These are phyloP conservation scores for Drosophila arizonae DNA, from an alignment of 1,140 invertebrate species.

Conservation along the genomic window DNA sequence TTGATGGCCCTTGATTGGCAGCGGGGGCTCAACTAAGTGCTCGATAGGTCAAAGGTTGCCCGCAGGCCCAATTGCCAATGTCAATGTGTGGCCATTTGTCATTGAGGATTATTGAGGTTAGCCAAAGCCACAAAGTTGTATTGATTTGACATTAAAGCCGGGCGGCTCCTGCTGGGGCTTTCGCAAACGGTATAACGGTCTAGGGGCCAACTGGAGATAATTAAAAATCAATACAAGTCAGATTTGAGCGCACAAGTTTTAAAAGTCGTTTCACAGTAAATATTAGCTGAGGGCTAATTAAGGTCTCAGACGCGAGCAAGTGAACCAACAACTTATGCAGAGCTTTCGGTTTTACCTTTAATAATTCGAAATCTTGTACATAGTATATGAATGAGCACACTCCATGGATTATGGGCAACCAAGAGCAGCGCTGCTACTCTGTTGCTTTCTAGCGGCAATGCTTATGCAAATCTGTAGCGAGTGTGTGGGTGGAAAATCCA, in stretches of 20 bases:
- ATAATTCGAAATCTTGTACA: constrained; percentile 1
- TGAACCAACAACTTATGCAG: background rate
- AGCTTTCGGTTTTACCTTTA: background rate
- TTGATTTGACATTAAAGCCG: constrained; percentile 58
- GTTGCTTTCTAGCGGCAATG: background rate
- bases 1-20: constrained; percentile 69
- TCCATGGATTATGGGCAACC: background rate
- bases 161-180: background rate
- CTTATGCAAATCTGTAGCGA: constrained; percentile 27
- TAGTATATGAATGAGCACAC: background rate
- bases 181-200: background rate
- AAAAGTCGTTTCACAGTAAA: background rate
- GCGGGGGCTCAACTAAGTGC: constrained; percentile 22
- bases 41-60: constrained; percentile 54
- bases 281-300: background rate
- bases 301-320: background rate
- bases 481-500: constrained; percentile 9
- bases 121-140: constrained; percentile 34
- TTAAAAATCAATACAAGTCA: constrained; percentile 48
- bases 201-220: background rate
- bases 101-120: constrained; percentile 62
- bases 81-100: constrained; percentile 61
- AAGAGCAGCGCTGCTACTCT: background rate
- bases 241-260: background rate
- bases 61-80: constrained; percentile 40